Conservation (phyloP, 2,113 vertebrate species). For the Todiramphus chloris region DNA sequence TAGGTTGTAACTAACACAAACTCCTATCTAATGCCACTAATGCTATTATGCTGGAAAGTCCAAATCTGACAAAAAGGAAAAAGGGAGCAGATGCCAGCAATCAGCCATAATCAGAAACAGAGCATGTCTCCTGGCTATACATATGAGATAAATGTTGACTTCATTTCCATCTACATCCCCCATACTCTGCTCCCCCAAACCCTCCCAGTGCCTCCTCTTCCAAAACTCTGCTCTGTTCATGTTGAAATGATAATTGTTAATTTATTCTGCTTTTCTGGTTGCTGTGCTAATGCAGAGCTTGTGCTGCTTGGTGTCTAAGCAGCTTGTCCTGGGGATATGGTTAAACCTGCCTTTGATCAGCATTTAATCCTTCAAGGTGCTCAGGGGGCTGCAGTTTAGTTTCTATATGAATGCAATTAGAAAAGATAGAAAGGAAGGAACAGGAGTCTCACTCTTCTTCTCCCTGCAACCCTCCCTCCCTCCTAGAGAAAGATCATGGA, state of each 20-base stretch:
- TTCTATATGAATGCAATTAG: slow-evolving; percentile 69
- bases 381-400: slow-evolving; percentile 66
- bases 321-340: slow-evolving; percentile 78
- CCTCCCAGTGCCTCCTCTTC: not conserved
- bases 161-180: not conserved
- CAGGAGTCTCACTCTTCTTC: not conserved
- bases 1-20: slow-evolving; percentile 41
- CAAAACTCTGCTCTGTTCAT: slow-evolving; percentile 15
- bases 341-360: slow-evolving; percentile 86
- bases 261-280: slow-evolving; percentile 71
- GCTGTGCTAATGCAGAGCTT: slow-evolving; percentile 56
- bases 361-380: slow-evolving; percentile 79
- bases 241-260: slow-evolving; percentile 69
- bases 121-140: not conserved
- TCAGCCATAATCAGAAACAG: slow-evolving; percentile 42
- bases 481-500: not conserved
- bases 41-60: slow-evolving; percentile 62
- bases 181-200: not conserved
- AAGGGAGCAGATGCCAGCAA: slow-evolving; percentile 32
- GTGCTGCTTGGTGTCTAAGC: slow-evolving; percentile 74
- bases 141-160: slow-evolving; percentile 4
- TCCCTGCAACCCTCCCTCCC: not conserved
- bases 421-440: slow-evolving; percentile 46
- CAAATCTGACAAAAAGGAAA: not conserved
- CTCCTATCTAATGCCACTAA: slow-evolving; percentile 47